Conservation (phyloP, 2,797 vertebrate genomes). For the Acipenser oxyrinchus region DNA sequence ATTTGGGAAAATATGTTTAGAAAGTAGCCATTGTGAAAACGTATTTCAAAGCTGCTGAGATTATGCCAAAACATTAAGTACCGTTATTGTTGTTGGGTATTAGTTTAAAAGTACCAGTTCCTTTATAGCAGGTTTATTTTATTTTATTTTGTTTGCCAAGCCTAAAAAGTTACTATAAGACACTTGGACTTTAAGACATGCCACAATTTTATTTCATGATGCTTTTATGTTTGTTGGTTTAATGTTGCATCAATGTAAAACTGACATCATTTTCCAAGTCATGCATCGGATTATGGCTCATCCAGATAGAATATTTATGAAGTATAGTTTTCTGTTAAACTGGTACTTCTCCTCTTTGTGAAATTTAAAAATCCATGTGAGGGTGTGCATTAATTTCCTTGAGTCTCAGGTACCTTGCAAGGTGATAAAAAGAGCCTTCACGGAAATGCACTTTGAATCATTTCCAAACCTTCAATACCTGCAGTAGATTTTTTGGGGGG, state of each 20-base stretch:
- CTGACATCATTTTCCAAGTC: conserved; percentile 30
- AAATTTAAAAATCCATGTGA: conserved; percentile 27
- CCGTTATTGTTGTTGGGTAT: conserved; percentile 25
- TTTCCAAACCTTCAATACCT: conserved; percentile 42
- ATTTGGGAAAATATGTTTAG: background rate
- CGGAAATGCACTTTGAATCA: conserved; percentile 25
- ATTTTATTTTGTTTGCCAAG: too few species aligned
- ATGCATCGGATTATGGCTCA: conserved; percentile 31
- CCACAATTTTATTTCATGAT: conserved; percentile 1
- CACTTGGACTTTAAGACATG: background rate
- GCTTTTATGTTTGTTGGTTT: conserved; percentile 12
- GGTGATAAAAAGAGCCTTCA: conserved; percentile 13
- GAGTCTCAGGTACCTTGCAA: background rate
- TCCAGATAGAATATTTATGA: conserved; percentile 12
- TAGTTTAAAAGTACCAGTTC: too few species aligned
- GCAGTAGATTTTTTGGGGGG: conserved; percentile 23
- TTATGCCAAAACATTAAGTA: conserved; percentile 62
- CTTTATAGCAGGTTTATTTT: too few species aligned
- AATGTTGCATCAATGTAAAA: conserved; percentile 40
- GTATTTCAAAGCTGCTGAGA: conserved; percentile 67
- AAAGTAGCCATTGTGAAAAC: conserved; percentile 29
- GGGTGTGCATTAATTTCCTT: conserved; percentile 35
- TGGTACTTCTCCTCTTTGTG: conserved; percentile 22
- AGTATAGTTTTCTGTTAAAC: too few species aligned
- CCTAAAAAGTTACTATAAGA: too few species aligned